Percentiles rank a stretch among this genome's conserved stretches.
These are phyloP conservation scores for Brachynemurus nebulosus DNA, from an alignment of 2,888 invertebrate genomes.

Conservation along the genomic window DNA sequence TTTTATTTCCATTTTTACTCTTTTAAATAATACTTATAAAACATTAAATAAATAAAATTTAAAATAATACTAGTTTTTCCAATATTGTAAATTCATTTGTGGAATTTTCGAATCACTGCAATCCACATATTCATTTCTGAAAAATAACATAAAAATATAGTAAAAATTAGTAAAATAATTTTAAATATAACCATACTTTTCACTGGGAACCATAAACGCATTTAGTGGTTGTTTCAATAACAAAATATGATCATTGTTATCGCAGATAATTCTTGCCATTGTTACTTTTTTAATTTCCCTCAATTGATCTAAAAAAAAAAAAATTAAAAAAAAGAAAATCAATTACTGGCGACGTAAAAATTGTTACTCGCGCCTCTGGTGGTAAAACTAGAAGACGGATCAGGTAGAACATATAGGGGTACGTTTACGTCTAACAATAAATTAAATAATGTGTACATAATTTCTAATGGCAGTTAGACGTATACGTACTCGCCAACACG, in stretches of 20 bases:
- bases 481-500: too few relatives aligned
- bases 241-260: slow-evolving; percentile 55
- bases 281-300: slow-evolving; percentile 52
- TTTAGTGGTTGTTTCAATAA: slow-evolving; percentile 39
- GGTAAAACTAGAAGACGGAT: too few relatives aligned
- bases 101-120: slow-evolving; percentile 47
- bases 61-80: slow-evolving; percentile 26
- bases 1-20: too few relatives aligned
- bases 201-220: slow-evolving; percentile 43
- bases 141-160: slow-evolving; percentile 24
- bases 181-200: slow-evolving; percentile 33
- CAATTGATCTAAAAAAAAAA: slow-evolving; percentile 42
- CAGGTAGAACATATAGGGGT: too few relatives aligned
- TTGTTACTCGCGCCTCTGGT: too few relatives aligned
- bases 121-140: slow-evolving; percentile 49
- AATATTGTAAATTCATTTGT: slow-evolving; percentile 44
- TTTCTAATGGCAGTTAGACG: too few relatives aligned
- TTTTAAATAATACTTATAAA: neutral
- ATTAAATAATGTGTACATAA: too few relatives aligned
- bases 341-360: too few relatives aligned
- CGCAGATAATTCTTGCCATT: slow-evolving; percentile 55
- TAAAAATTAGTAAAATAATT: neutral
- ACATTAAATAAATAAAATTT: neutral
- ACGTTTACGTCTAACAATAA: too few relatives aligned
- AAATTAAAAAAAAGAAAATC: too few relatives aligned